Evolutionary conservation across 2,888 invertebrate genomes (phyloP), one percentile per base, ranked within the genome.

Genomic region (Leucophora obtusa): DNA sequence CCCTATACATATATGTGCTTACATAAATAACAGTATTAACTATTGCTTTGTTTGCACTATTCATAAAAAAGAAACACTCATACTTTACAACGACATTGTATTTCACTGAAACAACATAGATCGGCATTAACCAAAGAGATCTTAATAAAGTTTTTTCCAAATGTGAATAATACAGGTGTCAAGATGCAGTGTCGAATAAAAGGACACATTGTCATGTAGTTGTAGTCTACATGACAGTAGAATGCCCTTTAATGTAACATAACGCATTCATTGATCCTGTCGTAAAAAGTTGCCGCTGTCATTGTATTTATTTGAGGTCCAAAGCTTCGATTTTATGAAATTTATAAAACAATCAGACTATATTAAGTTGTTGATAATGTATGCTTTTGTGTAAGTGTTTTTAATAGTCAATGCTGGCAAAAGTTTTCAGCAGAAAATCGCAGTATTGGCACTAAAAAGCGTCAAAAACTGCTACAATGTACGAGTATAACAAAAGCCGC

Each of bases 181-280:
- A 76, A 38, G 43, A 59, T 51, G 58, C 79, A 53, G 53, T 63
- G 60, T 63, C 70, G 50, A 8, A 28, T 21, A 62, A 71, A 68
- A 56, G 35, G 71, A 72, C 62, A 68, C 28, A 53, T 63, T 78
- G 78, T 62, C 62, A 68, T 63, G 47, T 60, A 66, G 59, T 24
- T 18, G 54, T 24, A 11, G 18, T 10, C 33, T 58, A 53, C 53
- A 14, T 88, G 87, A 87, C 87, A 87, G 88, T 84, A 88, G 89
- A 88, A 88, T 88, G 88, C 88, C 86, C 88, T 88, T 88, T 88
- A 87, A 88, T 87, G 86, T 87, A 84, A 84, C 73, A 75, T 82
- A 85, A 84, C 60, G 66, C 58, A 66, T 66, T 66, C 66, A 63
- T 5, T 63, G 54, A 63, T 72, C 14, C 33, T 56, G 63, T 47